phyloP scores from a whole-genome alignment of 1,140 invertebrate genomes.

The Trissolcus basalis region DNA sequence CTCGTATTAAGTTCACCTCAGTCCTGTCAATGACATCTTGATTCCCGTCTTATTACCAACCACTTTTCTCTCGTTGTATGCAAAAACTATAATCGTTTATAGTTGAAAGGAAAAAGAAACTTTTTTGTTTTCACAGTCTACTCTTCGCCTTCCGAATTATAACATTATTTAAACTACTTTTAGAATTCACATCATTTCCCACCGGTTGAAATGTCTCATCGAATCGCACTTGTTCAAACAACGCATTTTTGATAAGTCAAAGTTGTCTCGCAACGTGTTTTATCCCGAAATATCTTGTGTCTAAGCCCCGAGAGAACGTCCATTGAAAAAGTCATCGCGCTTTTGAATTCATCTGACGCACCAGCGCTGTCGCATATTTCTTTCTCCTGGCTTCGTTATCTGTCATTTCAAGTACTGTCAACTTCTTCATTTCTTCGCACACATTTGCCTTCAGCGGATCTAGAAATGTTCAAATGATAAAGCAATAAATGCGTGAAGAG shows the following conservation, averaged over 20 bases:
- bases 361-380: constrained; percentile 29
- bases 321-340: constrained; percentile 12
- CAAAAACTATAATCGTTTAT: too few relatives aligned
- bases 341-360: constrained; percentile 37
- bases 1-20: not conserved
- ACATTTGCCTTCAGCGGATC: constrained; percentile 10
- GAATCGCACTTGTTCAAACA: constrained; percentile 41
- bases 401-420: constrained; percentile 36
- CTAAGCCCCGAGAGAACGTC: constrained; percentile 10
- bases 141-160: too few relatives aligned
- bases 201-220: not conserved
- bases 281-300: too few relatives aligned
- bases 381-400: constrained; percentile 33
- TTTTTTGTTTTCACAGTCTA: too few relatives aligned
- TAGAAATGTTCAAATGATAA: constrained; percentile 40
- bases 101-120: too few relatives aligned
- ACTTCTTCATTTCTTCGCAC: constrained; percentile 33
- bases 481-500: constrained; percentile 25
- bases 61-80: too few relatives aligned
- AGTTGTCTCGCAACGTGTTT: too few relatives aligned
- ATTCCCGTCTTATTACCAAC: not conserved
- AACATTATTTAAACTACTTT: too few relatives aligned
- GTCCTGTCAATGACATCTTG: not conserved
- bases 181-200: too few relatives aligned
- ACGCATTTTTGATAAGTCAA: too few relatives aligned